phyloP scores from a whole-genome alignment of 2,888 invertebrate genomes.

The Sinhomidia bicolor region DNA sequence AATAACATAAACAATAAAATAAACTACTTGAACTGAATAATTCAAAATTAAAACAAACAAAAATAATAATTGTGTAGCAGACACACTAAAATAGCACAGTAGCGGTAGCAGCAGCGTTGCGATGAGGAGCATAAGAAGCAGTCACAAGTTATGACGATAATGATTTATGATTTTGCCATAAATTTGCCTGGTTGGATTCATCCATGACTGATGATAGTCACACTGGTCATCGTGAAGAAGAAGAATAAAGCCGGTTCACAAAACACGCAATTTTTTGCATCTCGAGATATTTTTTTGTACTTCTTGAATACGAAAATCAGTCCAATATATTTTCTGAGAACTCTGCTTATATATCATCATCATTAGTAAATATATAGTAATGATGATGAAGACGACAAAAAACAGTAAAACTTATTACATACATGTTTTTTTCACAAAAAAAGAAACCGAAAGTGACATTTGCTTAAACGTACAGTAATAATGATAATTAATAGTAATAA shows the following conservation, averaged over 20 bases:
- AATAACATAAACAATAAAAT: background rate
- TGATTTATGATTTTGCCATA: too few species aligned
- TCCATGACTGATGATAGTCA: background rate
- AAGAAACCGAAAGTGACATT: background rate
- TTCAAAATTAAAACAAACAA: too few species aligned
- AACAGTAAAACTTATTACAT: slow-evolving; percentile 35
- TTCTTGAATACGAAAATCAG: slow-evolving; percentile 71
- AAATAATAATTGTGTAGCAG: too few species aligned
- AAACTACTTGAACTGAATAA: background rate
- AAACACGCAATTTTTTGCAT: background rate
- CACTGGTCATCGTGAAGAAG: background rate
- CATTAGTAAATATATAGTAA: slow-evolving; percentile 1
- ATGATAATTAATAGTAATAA: background rate
- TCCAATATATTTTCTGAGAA: slow-evolving; percentile 70
- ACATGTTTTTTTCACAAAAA: slow-evolving; percentile 42
- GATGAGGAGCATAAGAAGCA: background rate
- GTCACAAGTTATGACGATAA: too few species aligned
- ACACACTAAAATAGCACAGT: background rate
- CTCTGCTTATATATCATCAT: slow-evolving; percentile 49
- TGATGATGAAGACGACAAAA: slow-evolving; percentile 28
- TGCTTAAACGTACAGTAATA: background rate
- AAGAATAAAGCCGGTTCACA: background rate
- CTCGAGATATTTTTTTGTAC: slow-evolving; percentile 50
- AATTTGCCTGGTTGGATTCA: too few species aligned
- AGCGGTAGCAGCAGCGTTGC: background rate